phyloP scores from a whole-genome alignment of 2,888 invertebrate genomes.

The Pristionchus maxplancki region DNA sequence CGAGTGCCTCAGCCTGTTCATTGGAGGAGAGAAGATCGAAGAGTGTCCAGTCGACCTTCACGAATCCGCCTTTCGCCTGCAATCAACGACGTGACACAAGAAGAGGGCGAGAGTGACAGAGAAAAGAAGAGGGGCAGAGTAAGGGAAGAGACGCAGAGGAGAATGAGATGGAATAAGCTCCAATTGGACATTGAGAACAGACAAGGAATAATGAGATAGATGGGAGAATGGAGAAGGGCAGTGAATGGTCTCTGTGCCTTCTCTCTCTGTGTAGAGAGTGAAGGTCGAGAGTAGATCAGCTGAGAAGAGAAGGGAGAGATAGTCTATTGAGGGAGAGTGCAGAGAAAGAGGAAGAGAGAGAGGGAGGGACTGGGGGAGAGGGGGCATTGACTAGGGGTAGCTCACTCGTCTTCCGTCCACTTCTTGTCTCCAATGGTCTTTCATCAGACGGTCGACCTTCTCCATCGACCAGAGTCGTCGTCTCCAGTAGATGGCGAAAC shows the following conservation, averaged over 20 bases:
- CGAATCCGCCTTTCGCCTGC: background rate
- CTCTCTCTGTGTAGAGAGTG: background rate
- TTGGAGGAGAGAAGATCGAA: background rate
- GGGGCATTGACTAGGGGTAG: background rate
- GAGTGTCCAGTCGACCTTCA: background rate
- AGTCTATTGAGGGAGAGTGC: background rate
- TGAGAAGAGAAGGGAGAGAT: slow-evolving; percentile 6
- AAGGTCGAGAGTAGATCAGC: slow-evolving; percentile 1
- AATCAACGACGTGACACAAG: background rate
- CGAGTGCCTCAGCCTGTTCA: background rate
- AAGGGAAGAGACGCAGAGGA: slow-evolving; percentile 4
- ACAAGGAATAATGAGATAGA: background rate
- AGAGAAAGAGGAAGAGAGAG: background rate
- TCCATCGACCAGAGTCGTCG: background rate
- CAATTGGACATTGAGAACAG: background rate
- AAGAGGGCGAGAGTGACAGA: slow-evolving; percentile 17
- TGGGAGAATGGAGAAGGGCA: background rate
- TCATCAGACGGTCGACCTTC: background rate
- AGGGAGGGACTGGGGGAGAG: slow-evolving; percentile 3
- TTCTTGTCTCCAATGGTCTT: background rate
- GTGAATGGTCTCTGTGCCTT: background rate
- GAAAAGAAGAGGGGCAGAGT: background rate
- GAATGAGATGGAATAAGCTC: background rate
- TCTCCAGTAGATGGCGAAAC: background rate
- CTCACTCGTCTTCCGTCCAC: background rate